phyloP scores from a whole-genome alignment of 2,888 invertebrate genomes.

The Sinotaia quadrata region DNA sequence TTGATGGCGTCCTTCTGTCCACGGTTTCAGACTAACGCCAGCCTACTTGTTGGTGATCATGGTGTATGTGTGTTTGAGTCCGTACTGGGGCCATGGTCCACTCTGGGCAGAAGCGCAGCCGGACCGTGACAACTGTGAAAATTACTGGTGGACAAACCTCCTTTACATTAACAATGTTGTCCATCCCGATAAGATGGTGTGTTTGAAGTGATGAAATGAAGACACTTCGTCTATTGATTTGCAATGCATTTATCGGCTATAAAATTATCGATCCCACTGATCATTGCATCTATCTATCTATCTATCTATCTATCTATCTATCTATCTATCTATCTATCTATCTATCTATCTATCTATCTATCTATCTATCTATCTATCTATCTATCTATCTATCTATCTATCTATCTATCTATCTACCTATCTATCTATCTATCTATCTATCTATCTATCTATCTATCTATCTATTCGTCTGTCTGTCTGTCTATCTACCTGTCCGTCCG shows the following conservation, averaged over 20 bases:
- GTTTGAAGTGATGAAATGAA: too few relatives aligned
- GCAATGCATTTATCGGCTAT: too few relatives aligned
- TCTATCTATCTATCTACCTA: too few relatives aligned
- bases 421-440: constrained; percentile 14
- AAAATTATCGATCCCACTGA: too few relatives aligned
- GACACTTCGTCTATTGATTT: too few relatives aligned
- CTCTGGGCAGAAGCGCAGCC: constrained; percentile 22
- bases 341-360: background rate
- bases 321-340: background rate
- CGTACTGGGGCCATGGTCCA: constrained; percentile 15
- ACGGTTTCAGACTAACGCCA: constrained; percentile 49
- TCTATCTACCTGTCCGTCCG: too few relatives aligned
- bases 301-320: constrained; percentile 3
- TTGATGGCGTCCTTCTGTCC: background rate
- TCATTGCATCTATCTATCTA: constrained; percentile 1
- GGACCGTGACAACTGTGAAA: constrained; percentile 28
- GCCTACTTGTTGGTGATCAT: constrained; percentile 54
- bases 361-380: background rate
- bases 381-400: background rate
- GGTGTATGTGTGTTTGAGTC: constrained; percentile 26
- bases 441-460: background rate
- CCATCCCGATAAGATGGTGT: background rate
- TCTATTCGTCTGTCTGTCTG: too few relatives aligned
- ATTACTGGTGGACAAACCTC: constrained; percentile 31
- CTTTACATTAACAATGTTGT: constrained; percentile 24